phyloP scores from a whole-genome alignment of 2,888 invertebrate species.

The Seladonia tumulorum region DNA sequence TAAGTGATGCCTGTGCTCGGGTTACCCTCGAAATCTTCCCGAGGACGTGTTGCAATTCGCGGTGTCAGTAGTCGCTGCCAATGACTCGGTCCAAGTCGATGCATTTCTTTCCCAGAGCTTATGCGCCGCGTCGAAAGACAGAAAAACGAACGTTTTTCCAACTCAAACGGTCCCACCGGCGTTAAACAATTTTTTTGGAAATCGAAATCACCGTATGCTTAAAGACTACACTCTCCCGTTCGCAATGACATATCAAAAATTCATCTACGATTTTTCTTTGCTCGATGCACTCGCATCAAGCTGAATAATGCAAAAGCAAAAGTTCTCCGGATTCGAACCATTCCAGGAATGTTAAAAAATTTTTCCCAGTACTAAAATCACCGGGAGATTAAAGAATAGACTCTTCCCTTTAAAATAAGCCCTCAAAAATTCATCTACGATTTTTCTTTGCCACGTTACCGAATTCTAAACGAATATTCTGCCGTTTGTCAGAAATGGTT shows the following conservation, averaged over 20 bases:
- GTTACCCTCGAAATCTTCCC: conserved; percentile 14
- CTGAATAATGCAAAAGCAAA: too few relatives aligned
- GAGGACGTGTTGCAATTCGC: conserved; percentile 21
- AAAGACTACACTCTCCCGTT: too few relatives aligned
- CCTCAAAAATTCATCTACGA: background rate
- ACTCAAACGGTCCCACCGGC: too few relatives aligned
- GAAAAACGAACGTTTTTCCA: too few relatives aligned
- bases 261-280: too few relatives aligned
- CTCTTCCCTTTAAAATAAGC: background rate
- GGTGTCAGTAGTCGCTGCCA: conserved; percentile 19
- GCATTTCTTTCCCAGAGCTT: background rate
- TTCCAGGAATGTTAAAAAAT: background rate
- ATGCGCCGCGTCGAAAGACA: background rate
- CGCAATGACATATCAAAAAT: too few relatives aligned
- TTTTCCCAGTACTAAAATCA: background rate
- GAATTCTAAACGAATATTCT: background rate
- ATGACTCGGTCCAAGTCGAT: background rate
- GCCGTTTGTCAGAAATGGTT: too few relatives aligned
- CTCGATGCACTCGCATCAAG: too few relatives aligned
- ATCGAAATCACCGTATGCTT: too few relatives aligned
- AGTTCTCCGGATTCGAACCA: too few relatives aligned
- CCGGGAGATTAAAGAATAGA: background rate
- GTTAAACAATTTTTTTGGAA: too few relatives aligned
- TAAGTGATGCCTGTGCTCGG: conserved; percentile 28
- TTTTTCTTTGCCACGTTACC: background rate